phyloP scores from a whole-genome alignment of 2,113 vertebrate species.

The Dicaeum eximium region DNA sequence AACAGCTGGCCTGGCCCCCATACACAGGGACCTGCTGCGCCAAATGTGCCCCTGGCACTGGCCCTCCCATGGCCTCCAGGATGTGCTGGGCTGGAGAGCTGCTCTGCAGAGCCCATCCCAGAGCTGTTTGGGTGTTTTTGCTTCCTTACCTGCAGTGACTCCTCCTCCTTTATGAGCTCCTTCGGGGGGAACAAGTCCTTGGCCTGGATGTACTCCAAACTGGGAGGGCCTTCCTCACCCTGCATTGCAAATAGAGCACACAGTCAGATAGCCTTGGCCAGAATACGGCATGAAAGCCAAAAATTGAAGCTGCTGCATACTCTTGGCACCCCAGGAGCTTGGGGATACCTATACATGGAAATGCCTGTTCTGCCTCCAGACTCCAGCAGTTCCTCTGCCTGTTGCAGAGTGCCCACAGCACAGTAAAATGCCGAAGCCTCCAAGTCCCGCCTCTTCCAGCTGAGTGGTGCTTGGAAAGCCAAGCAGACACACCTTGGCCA shows the following conservation, averaged over 20 bases:
- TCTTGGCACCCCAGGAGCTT: not conserved
- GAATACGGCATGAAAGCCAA: not conserved
- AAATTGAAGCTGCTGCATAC: not conserved
- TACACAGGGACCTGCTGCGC: rapidly evolving
- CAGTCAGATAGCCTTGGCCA: not conserved
- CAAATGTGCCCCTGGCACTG: rapidly evolving
- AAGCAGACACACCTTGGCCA: not conserved
- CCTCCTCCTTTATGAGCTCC: slow-evolving; percentile 97
- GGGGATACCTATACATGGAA: not conserved
- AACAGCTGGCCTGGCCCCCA: not conserved
- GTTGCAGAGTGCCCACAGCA: not conserved
- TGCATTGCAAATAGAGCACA: slow-evolving; percentile 67
- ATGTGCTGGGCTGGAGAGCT: not conserved
- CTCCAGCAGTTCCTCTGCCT: not conserved
- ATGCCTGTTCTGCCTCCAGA: not conserved
- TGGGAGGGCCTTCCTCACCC: slow-evolving; percentile 98
- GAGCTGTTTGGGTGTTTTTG: not conserved
- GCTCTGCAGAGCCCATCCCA: not conserved
- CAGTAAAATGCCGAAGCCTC: not conserved
- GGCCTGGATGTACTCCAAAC: slow-evolving; percentile 99
- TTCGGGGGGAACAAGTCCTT: slow-evolving; percentile 98
- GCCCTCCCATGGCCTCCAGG: rapidly evolving
- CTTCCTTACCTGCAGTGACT: slow-evolving; percentile 88
- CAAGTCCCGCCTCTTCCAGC: not conserved
- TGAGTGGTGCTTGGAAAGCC: not conserved